Percentiles rank a stretch among this genome's conserved stretches.
These are phyloP conservation scores for Marmota flaviventris DNA, from an alignment of 2,113 vertebrate species.

Conservation along the genomic window DNA sequence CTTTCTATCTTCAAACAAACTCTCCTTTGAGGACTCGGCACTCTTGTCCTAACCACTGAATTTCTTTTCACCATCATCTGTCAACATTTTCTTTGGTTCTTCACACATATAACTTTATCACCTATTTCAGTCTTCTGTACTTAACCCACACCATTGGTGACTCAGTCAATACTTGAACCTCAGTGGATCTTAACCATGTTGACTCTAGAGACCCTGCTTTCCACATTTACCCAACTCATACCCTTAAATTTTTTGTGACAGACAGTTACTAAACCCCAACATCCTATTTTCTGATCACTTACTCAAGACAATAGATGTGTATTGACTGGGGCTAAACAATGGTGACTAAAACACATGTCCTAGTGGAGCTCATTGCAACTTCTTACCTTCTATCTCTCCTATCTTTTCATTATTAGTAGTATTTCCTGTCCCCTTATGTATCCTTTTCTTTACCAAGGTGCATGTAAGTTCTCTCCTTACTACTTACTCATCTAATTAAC, in stretches of 20 bases:
- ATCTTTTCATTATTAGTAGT: slow-evolving; percentile 13
- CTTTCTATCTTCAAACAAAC: slow-evolving; percentile 23
- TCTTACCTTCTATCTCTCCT: neutral
- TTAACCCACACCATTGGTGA: neutral
- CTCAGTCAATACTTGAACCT: neutral
- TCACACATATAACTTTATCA: neutral
- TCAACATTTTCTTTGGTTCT: neutral
- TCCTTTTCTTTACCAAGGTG: neutral
- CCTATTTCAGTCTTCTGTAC: neutral
- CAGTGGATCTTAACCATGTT: neutral
- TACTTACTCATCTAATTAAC: neutral
- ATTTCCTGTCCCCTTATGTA: neutral
- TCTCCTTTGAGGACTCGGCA: neutral
- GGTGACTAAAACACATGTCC: neutral
- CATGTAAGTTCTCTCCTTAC: neutral
- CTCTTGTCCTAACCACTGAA: neutral
- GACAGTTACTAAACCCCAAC: neutral
- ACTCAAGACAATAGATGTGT: neutral
- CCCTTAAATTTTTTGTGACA: neutral
- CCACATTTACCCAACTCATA: neutral
- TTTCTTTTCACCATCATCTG: neutral
- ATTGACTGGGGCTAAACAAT: neutral
- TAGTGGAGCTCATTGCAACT: neutral
- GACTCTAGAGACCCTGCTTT: neutral
- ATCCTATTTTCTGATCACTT: neutral